Evolutionary conservation across 1,140 invertebrate genomes (phyloP).

Genomic region (Drosophila asahinai): DNA sequence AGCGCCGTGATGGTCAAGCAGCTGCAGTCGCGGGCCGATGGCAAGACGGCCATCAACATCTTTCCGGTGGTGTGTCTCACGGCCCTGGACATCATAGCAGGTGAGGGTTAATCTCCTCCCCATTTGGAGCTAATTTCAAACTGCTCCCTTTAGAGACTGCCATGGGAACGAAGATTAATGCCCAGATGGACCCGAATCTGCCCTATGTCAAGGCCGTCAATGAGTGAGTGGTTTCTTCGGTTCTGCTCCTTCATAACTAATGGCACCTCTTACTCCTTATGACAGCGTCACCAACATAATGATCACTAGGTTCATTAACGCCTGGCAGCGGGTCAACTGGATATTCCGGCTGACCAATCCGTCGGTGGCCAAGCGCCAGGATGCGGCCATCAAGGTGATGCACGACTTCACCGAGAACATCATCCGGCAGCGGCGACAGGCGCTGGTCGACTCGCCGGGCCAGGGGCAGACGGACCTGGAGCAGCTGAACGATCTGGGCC

Average conservation of each 20-base stretch:
- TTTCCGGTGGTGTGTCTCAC: conserved; percentile 57
- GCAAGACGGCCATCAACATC: conserved; percentile 60
- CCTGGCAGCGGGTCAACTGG: conserved; percentile 65
- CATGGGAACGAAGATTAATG: conserved; percentile 92
- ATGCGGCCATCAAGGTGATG: conserved; percentile 87
- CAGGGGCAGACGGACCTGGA: not conserved
- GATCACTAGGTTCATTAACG: conserved; percentile 55
- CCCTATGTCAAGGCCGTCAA: conserved; percentile 90
- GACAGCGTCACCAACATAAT: conserved; percentile 65
- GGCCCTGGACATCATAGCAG: conserved; percentile 74
- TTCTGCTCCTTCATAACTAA: not conserved
- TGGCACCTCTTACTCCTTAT: not conserved
- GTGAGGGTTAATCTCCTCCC: conserved; percentile 2
- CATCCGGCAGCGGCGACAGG: conserved; percentile 84
- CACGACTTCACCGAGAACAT: conserved; percentile 89
- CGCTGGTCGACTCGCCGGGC: conserved; percentile 38
- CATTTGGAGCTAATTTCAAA: too few relatives aligned
- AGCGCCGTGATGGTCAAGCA: conserved; percentile 87
- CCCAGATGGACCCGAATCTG: conserved; percentile 89
- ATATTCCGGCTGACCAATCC: conserved; percentile 58
- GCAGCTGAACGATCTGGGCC: conserved; percentile 72
- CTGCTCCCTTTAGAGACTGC: conserved; percentile 88
- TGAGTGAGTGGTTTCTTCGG: conserved; percentile 85
- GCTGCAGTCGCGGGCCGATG: conserved; percentile 85
- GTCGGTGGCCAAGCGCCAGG: conserved; percentile 85